phyloP scores from a whole-genome alignment of 1,140 invertebrate species.

The Thaumetopoea pityocampa region DNA sequence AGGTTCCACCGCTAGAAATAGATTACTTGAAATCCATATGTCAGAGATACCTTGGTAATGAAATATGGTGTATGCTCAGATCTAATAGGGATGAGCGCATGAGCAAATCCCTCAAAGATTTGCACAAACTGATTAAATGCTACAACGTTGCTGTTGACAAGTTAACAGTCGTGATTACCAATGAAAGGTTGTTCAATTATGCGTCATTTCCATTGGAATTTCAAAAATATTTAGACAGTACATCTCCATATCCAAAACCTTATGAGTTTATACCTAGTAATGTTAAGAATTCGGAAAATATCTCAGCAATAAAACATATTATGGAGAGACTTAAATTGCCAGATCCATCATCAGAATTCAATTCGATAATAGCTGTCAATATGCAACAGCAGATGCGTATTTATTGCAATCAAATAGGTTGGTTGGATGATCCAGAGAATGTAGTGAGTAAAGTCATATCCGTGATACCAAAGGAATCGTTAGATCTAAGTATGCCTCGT shows the following conservation, averaged over 20 bases:
- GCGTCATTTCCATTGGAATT: constrained; percentile 66
- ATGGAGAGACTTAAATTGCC: constrained; percentile 61
- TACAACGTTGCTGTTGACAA: constrained; percentile 81
- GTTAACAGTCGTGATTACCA: constrained; percentile 77
- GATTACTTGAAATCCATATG: constrained; percentile 77
- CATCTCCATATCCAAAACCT: constrained; percentile 63
- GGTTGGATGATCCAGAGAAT: constrained; percentile 61
- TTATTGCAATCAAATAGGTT: constrained; percentile 65
- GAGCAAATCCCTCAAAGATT: constrained; percentile 67
- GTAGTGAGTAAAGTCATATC: constrained; percentile 64
- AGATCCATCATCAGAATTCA: constrained; percentile 33
- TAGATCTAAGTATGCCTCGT: constrained; percentile 35
- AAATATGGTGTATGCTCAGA: constrained; percentile 80
- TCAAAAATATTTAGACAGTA: constrained; percentile 45
- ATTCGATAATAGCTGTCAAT: constrained; percentile 32
- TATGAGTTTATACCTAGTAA: constrained; percentile 66
- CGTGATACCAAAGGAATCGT: constrained; percentile 47
- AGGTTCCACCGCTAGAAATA: constrained; percentile 76
- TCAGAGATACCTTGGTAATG: constrained; percentile 78
- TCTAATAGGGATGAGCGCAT: constrained; percentile 70
- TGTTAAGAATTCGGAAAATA: constrained; percentile 52
- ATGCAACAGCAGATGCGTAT: constrained; percentile 56
- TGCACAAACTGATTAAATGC: constrained; percentile 77
- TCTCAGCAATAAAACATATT: constrained; percentile 42
- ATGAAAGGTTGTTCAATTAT: constrained; percentile 71